phyloP scores from a whole-genome alignment of 2,113 vertebrate species.

The Phalacrocorax aristotelis region DNA sequence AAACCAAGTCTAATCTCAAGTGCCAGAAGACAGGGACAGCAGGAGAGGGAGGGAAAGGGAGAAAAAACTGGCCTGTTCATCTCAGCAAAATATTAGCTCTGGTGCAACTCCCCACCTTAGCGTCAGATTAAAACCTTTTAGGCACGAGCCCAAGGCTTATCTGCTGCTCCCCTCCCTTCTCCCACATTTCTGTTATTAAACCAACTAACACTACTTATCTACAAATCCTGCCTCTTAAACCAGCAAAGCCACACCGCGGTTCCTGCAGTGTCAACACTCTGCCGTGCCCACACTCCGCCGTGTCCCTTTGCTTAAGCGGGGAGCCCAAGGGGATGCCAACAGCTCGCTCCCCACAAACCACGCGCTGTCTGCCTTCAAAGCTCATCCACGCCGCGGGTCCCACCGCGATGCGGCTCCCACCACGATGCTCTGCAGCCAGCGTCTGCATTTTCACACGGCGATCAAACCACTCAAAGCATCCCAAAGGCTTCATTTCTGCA shows the following conservation, averaged over 20 bases:
- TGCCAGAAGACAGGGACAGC: neutral
- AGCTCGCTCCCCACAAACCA: neutral
- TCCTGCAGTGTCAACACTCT: neutral
- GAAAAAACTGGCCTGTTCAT: neutral
- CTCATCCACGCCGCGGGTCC: rapidly evolving
- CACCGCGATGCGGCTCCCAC: rapidly evolving
- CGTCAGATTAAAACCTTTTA: neutral
- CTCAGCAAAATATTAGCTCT: neutral
- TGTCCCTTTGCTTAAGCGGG: neutral
- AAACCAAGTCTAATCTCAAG: neutral
- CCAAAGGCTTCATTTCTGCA: rapidly evolving
- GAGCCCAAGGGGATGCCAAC: neutral
- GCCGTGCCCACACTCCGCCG: neutral
- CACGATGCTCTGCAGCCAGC: neutral
- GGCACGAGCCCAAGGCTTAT: constrained; percentile 23
- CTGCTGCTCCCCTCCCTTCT: constrained; percentile 19
- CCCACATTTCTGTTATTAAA: neutral
- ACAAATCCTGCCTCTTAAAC: neutral
- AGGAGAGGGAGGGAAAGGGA: neutral
- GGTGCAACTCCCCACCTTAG: neutral
- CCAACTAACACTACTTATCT: neutral
- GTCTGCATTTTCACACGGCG: rapidly evolving
- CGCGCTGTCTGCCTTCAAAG: rapidly evolving
- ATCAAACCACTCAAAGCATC: neutral
- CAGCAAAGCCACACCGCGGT: neutral